These are phyloP conservation scores for Danio rerio DNA, from an alignment of 2,113 vertebrate species.

Conservation along the genomic window DNA sequence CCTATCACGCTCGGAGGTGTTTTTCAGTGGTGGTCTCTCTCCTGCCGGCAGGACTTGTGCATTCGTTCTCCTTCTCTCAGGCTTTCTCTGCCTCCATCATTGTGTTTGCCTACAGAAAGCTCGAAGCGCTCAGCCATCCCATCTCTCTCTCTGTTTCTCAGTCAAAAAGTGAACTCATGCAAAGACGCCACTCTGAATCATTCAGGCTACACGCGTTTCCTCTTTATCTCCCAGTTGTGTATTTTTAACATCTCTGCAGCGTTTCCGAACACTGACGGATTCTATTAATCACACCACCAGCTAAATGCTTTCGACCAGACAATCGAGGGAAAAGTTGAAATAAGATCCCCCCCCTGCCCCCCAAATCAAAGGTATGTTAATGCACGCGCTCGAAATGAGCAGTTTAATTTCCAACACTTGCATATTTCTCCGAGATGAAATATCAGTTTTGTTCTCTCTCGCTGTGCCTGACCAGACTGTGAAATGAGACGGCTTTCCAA, in stretches of 20 bases:
- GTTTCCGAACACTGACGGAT: constrained; percentile 69
- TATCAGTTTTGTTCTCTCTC: constrained; percentile 62
- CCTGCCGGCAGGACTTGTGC: constrained; percentile 1
- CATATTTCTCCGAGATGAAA: constrained; percentile 60
- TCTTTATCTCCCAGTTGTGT: constrained; percentile 72
- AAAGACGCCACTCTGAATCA: constrained; percentile 73
- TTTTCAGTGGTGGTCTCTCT: constrained; percentile 16
- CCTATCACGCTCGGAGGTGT: background rate
- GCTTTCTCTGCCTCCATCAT: constrained; percentile 34
- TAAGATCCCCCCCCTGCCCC: background rate
- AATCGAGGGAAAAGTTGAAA: constrained; percentile 50
- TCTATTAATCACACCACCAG: constrained; percentile 74
- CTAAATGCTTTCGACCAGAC: constrained; percentile 49
- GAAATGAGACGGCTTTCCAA: constrained; percentile 66
- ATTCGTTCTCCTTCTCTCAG: constrained; percentile 11
- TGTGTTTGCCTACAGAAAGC: constrained; percentile 59
- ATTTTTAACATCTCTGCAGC: constrained; percentile 69
- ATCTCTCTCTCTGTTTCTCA: constrained; percentile 18
- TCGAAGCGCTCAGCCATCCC: constrained; percentile 55
- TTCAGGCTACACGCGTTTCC: constrained; percentile 71
- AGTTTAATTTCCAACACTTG: constrained; percentile 48
- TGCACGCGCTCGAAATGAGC: constrained; percentile 25
- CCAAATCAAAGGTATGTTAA: constrained; percentile 55
- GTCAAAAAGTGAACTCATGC: constrained; percentile 61
- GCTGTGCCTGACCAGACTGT: constrained; percentile 59